phyloP scores from a whole-genome alignment of 2,888 invertebrate species.

The Chloromyia formosa region DNA sequence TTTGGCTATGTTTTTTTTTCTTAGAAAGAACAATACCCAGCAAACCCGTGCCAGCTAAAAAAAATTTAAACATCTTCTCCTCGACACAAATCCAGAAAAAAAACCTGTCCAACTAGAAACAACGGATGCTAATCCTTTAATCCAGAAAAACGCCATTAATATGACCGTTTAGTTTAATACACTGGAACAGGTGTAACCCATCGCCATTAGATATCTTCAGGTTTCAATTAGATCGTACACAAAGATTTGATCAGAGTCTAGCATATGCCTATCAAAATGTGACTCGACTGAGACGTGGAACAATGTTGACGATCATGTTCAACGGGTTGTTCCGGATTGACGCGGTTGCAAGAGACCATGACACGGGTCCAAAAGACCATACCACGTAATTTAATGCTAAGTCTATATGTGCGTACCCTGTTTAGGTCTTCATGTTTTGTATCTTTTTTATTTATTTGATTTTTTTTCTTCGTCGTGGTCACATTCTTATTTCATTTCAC shows the following conservation, averaged over 20 bases:
- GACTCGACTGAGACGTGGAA: conserved; percentile 22
- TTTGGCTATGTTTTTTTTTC: no score
- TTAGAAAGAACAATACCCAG: neutral
- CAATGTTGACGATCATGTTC: conserved; percentile 41
- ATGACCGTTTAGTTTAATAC: conserved; percentile 45
- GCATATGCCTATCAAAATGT: conserved; percentile 28
- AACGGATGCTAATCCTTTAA: conserved; percentile 46
- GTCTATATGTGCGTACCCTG: neutral
- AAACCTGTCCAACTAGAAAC: neutral
- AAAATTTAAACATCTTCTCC: no score
- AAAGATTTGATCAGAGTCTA: neutral
- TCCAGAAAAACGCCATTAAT: conserved; percentile 47
- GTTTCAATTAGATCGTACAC: conserved; percentile 26
- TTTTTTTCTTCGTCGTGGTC: neutral
- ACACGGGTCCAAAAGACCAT: neutral
- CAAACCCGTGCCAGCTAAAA: no score
- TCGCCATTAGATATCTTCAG: neutral
- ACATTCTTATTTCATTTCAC: conserved; percentile 17
- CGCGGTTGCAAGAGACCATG: neutral
- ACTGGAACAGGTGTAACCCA: conserved; percentile 43
- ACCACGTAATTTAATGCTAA: no score
- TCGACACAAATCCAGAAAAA: neutral
- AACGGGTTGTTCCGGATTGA: conserved; percentile 34
- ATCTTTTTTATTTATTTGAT: neutral
- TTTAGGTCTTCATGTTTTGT: conserved; percentile 23